Percentiles rank a stretch among this genome's conserved stretches.
Conservation (phyloP, 2,888 invertebrate species). For the Pachydiplax longipennis region DNA sequence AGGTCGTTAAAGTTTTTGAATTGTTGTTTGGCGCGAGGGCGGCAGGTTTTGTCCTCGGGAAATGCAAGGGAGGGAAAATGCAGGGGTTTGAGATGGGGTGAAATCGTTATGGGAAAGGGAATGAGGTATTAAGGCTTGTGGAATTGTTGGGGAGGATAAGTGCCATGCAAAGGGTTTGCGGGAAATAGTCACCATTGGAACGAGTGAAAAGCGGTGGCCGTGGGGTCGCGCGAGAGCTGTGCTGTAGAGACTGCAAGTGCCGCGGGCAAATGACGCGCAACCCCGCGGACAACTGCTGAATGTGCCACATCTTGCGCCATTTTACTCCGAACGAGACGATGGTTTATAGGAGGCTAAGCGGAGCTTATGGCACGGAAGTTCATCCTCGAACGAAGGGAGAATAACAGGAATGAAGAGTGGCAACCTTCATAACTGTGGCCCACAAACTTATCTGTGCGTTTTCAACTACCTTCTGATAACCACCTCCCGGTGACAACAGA, state of each 20-base stretch:
- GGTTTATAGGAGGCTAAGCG: not conserved
- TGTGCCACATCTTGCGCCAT: not conserved
- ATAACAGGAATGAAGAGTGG: not conserved
- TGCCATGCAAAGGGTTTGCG: not conserved
- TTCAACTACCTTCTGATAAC: too few species aligned
- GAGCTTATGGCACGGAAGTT: not conserved
- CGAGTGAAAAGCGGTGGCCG: not conserved
- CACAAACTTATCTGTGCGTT: too few species aligned
- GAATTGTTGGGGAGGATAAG: not conserved
- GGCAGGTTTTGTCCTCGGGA: not conserved
- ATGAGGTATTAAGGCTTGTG: not conserved
- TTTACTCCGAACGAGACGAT: not conserved
- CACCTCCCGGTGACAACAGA: too few species aligned
- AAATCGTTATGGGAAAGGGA: not conserved
- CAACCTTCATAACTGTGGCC: too few species aligned
- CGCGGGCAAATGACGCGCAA: not conserved
- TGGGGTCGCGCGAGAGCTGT: not conserved
- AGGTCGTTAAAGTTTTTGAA: not conserved
- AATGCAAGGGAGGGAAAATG: not conserved
- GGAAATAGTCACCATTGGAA: not conserved
- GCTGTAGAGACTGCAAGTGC: not conserved
- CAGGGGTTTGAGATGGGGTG: not conserved
- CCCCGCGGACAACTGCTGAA: not conserved
- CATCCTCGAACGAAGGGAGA: not conserved
- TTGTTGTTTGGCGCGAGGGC: not conserved